Evolutionary conservation across 2,888 invertebrate species (phyloP).

Genomic region (Chrysodeixis includens): DNA sequence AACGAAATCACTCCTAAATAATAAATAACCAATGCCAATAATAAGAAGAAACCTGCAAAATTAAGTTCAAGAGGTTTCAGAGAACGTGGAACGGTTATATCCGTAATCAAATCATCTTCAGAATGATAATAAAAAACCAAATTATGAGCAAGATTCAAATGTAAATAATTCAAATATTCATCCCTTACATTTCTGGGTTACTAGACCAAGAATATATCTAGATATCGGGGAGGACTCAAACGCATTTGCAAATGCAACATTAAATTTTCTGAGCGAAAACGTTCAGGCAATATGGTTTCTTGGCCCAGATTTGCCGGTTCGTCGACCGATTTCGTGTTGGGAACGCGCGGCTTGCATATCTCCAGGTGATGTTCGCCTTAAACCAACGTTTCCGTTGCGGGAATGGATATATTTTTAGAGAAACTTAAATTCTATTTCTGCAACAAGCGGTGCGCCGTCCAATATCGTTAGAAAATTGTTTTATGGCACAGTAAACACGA

Average conservation of each 20-base stretch:
- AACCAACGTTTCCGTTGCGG: conserved; percentile 73
- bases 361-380: conserved; percentile 79
- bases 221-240: conserved; percentile 14
- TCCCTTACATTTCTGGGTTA: conserved; percentile 14
- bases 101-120: not conserved
- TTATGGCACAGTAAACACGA: conserved; percentile 63
- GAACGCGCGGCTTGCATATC: conserved; percentile 74
- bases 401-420: conserved; percentile 78
- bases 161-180: conserved; percentile 10
- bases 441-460: conserved; percentile 60
- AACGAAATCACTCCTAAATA: not conserved
- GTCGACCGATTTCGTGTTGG: conserved; percentile 82
- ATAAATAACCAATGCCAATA: too few relatives aligned
- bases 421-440: conserved; percentile 78
- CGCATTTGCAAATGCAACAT: conserved; percentile 55
- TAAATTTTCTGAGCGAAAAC: conserved; percentile 69
- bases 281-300: conserved; percentile 76
- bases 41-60: not conserved
- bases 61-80: not conserved
- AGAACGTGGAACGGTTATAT: not conserved
- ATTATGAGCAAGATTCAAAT: not conserved
- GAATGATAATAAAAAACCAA: not conserved
- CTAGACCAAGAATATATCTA: conserved; percentile 31
- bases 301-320: conserved; percentile 86
- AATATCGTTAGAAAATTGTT: conserved; percentile 68